Evolutionary conservation across 2,888 invertebrate species (phyloP).

Genomic region (Chironomus tentans): DNA sequence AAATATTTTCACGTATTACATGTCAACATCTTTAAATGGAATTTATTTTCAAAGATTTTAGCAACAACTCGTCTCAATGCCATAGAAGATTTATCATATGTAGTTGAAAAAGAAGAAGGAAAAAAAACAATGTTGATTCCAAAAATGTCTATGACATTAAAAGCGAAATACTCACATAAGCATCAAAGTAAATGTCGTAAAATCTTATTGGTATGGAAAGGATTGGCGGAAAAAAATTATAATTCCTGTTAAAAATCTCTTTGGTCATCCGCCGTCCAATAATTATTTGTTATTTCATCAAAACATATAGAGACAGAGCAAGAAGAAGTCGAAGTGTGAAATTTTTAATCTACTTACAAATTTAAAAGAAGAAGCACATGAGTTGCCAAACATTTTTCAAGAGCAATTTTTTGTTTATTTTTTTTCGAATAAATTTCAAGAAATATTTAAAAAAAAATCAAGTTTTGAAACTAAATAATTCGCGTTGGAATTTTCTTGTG

Average conservation of each 20-base stretch:
- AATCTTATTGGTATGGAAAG: neutral
- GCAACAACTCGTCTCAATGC: too few species aligned
- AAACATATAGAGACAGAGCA: neutral
- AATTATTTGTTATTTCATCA: neutral
- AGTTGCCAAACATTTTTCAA: too few species aligned
- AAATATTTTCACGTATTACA: conserved; percentile 3
- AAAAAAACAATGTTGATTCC: conserved; percentile 15
- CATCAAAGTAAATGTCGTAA: neutral
- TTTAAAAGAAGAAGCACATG: conserved; percentile 1
- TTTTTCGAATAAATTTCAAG: neutral
- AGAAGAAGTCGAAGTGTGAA: neutral
- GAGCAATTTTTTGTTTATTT: too few species aligned
- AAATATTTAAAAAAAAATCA: conserved; percentile 13
- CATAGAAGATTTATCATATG: too few species aligned
- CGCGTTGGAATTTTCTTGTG: conserved; percentile 16
- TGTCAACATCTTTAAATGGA: neutral
- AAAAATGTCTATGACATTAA: neutral
- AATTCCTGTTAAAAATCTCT: neutral
- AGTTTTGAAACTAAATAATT: conserved; percentile 15
- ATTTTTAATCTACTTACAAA: neutral
- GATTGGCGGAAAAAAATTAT: conserved; percentile 1
- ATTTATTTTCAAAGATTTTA: conserved; percentile 8
- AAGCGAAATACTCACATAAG: neutral
- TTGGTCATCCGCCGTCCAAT: neutral
- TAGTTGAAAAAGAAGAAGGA: conserved; percentile 14